Percentiles rank a stretch among this genome's conserved stretches.
phyloP scores from a whole-genome alignment of 2,113 vertebrate genomes.

The Spermophilus dauricus region DNA sequence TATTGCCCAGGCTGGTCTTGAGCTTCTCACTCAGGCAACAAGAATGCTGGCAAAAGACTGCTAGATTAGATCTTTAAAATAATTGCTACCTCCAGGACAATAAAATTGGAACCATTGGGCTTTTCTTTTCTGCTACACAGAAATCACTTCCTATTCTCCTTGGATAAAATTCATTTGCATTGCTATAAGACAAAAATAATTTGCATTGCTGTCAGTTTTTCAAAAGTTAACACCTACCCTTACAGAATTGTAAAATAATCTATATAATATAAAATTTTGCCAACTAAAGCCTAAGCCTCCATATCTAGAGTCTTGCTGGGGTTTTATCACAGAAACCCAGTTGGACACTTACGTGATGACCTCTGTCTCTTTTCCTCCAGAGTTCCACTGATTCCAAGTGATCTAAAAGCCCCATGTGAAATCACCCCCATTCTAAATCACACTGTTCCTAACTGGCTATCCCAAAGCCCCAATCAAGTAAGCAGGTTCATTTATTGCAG shows the following conservation, averaged over 20 bases:
- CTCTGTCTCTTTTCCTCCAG: neutral
- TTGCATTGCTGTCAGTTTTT: neutral
- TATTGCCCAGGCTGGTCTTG: too few species aligned
- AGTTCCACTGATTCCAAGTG: neutral
- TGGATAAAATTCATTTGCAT: conserved; percentile 4
- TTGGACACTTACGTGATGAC: neutral
- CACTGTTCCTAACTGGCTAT: neutral
- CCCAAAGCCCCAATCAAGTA: neutral
- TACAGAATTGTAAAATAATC: neutral
- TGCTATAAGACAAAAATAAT: neutral
- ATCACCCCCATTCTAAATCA: neutral
- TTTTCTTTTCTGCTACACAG: neutral
- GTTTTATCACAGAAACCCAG: neutral
- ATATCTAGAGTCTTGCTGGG: neutral
- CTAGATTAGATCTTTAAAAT: neutral
- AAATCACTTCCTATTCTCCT: conserved; percentile 1
- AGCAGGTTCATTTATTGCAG: neutral
- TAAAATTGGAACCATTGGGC: neutral
- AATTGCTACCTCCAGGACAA: neutral
- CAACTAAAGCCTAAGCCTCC: neutral
- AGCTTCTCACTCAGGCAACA: too few species aligned
- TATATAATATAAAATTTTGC: neutral
- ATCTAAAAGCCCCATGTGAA: neutral
- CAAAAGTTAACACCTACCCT: conserved; percentile 5
- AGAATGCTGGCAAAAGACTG: neutral